A percentile compares a stretch with the other conserved stretches of the same genome.
phyloP scores from a whole-genome alignment of 2,113 vertebrate genomes.

The Hipposideros armiger region DNA sequence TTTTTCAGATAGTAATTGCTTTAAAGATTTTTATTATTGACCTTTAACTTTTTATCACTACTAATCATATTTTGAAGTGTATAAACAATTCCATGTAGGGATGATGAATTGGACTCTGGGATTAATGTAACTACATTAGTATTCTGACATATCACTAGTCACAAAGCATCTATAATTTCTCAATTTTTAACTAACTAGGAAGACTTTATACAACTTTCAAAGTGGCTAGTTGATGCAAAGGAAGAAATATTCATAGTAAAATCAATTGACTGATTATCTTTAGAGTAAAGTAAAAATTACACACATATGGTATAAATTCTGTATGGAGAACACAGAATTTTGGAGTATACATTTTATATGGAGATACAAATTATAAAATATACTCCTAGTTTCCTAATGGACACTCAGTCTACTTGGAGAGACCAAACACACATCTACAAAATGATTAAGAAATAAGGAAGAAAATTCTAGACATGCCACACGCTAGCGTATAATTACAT shows the following conservation, averaged over 20 bases:
- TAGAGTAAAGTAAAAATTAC: not conserved
- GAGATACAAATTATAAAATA: constrained; percentile 19
- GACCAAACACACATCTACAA: not conserved
- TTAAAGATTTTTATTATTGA: constrained; percentile 27
- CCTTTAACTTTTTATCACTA: constrained; percentile 23
- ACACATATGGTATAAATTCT: not conserved
- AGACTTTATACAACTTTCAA: constrained; percentile 8
- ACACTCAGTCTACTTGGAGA: not conserved
- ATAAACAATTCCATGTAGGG: not conserved
- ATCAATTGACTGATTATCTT: not conserved
- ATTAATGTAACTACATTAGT: not conserved
- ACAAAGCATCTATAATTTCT: constrained; percentile 3
- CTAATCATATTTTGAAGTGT: not conserved
- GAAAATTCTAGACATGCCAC: not conserved
- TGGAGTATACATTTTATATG: not conserved
- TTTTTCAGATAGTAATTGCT: not conserved
- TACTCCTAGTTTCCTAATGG: not conserved
- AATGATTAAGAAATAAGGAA: constrained; percentile 17
- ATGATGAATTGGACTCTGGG: not conserved
- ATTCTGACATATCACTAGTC: not conserved
- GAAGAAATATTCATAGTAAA: not conserved
- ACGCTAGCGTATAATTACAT: not conserved
- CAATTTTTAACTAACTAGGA: not conserved
- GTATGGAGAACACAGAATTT: not conserved
- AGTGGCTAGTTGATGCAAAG: not conserved